Evolutionary conservation across 2,888 invertebrate genomes (phyloP), one percentile per base, ranked within the genome.

Genomic region (Chorisops tibialis): DNA sequence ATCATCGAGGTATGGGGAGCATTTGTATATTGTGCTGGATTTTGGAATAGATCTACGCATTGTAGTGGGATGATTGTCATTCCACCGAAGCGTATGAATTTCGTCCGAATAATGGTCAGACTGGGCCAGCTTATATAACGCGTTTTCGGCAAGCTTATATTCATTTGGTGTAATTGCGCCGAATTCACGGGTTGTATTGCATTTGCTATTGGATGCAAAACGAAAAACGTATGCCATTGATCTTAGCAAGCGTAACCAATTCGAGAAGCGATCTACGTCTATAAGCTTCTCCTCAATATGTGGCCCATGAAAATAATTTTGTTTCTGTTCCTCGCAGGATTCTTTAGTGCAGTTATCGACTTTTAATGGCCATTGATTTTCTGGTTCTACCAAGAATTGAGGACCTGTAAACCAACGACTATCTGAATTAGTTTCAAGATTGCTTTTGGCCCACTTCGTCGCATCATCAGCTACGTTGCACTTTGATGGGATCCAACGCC

Each of bases 401-500:
- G n/a, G n/a, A n/a, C n/a, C n/a, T n/a, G n/a, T n/a, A n/a, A n/a
- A n/a, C n/a, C n/a, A n/a, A n/a, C n/a, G n/a, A n/a, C n/a, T n/a
- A n/a, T n/a, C n/a, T n/a, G n/a, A n/a, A n/a, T n/a, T n/a, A n/a
- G n/a, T n/a, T n/a, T n/a, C n/a, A n/a, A n/a, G n/a, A n/a, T n/a
- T n/a, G n/a, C n/a, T n/a, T n/a, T n/a, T n/a, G n/a, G n/a, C n/a
- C n/a, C n/a, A n/a, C n/a, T 64, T 54, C 3, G 70, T 69, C 1
- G 69, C 69, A 19, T 64, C 24, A 50, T 70, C 68, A 1, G 70
- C 70, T 4, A 66, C 61, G 49, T 69, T 70, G 6, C 60, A 21
- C 3, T 54, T 48, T 0, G 70, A 67, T 3, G 71, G 70, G 4
- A 73, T 64, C 59, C 70, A 71, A 22, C 64, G 51, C 72, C 72